Conservation (phyloP, 1,140 invertebrate genomes). For the Drosophila obscura region DNA sequence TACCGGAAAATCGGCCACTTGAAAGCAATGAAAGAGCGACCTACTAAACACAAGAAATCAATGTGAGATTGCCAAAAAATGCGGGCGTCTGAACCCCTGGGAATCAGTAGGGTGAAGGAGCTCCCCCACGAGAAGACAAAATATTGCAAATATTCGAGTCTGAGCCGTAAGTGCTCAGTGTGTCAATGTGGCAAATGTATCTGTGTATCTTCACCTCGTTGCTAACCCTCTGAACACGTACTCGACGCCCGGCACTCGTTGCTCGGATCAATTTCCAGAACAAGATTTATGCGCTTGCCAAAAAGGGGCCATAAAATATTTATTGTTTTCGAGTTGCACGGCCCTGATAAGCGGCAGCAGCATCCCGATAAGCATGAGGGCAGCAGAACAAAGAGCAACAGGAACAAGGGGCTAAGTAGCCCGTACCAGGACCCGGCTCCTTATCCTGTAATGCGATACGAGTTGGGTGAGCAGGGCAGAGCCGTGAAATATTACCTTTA, state of each 20-base stretch:
- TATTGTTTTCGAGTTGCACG: conserved; percentile 74
- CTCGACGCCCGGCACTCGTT: conserved; percentile 16
- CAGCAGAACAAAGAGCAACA: conserved; percentile 49
- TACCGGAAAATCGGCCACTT: conserved; percentile 37
- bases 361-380: conserved; percentile 32
- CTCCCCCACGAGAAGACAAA: conserved; percentile 50
- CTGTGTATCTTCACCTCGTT: conserved; percentile 27
- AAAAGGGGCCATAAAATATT: conserved; percentile 75
- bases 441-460: conserved; percentile 58
- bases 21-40: conserved; percentile 16
- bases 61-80: conserved; percentile 51
- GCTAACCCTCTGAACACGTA: conserved; percentile 22
- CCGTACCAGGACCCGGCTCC: conserved; percentile 5
- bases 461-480: conserved; percentile 1
- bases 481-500: conserved; percentile 63
- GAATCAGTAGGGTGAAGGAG: conserved; percentile 10
- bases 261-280: conserved; percentile 69
- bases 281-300: conserved; percentile 69
- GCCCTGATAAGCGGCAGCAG: conserved; percentile 58
- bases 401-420: conserved; percentile 32
- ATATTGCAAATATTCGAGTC: conserved; percentile 45
- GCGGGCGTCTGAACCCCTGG: conserved; percentile 21
- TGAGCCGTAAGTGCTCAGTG: conserved; percentile 47
- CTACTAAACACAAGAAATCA: conserved; percentile 52
- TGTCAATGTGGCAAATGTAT: conserved; percentile 68